Base-by-base conservation (phyloP, 2,888 invertebrate genomes). In the Drosophila parthenogenetica region DNA sequence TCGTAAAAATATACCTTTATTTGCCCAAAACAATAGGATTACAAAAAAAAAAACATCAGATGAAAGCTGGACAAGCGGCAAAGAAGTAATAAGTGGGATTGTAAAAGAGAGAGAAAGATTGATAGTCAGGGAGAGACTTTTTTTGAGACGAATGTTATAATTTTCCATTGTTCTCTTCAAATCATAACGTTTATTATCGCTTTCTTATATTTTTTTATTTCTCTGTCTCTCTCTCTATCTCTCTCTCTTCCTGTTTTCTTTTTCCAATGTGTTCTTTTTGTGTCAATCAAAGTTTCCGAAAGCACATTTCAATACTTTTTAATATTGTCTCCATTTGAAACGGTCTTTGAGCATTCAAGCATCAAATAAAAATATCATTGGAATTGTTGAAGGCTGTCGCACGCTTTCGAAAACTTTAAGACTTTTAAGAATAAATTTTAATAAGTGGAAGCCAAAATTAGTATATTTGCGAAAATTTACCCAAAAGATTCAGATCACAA, bases 1-100 rank as follows among this genome's bases (percentile, higher is more conserved):
- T 98, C 79, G 98, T 98, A 93, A 98, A 98, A 91, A 98, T 94
- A 93, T 98, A 98, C 94, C 98, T 98, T 14, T 39, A 22, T 10
- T 11, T 3, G 8, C 8, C 29, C 17, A 17, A 49, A 14, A 11
- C 22, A 22, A 7, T 8, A 2, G 8, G 22, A 7, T 4, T n/a
- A n/a, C n/a, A n/a, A 16, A 25, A 22, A 2, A 10, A 1, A 11
- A n/a, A 1, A 25, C 13, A 16, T 40, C 0, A 53, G 40, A 16
- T 25, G 14, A 11, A 7, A 22, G 40, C 10, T 25, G 14, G 5
- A 13, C 1, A 19, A 32, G 5, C 3, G 8, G 14, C 16, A 2
- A 3, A 11, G 3, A 22, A 35, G n/a, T 22, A 0, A 29, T 29
- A 29, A 8, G 29, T 7, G 11, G n/a, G 0, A 3, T 11, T 3